These are phyloP conservation scores for Idaea straminata DNA, from an alignment of 2,888 invertebrate species.

Conservation along the genomic window DNA sequence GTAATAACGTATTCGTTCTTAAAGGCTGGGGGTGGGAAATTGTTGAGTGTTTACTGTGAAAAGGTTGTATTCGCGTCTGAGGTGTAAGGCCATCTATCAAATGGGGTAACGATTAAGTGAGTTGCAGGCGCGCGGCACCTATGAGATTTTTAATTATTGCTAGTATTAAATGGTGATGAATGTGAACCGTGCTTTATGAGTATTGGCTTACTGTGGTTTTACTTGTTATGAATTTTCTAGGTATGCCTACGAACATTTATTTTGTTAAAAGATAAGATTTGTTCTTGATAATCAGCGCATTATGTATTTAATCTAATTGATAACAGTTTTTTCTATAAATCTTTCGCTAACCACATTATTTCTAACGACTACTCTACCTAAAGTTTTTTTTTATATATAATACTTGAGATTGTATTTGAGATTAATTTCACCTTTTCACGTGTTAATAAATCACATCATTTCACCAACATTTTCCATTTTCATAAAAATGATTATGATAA, in stretches of 20 bases:
- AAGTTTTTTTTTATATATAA: neutral
- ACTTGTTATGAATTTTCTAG: neutral
- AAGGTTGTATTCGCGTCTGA: slow-evolving; percentile 50
- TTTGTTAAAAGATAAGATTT: too few relatives aligned
- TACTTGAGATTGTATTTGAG: neutral
- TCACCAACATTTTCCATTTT: slow-evolving; percentile 9
- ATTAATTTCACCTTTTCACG: neutral
- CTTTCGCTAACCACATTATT: too few relatives aligned
- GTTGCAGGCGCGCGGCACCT: slow-evolving; percentile 59
- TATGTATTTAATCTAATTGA: neutral
- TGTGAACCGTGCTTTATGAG: slow-evolving; percentile 50
- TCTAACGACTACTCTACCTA: too few relatives aligned
- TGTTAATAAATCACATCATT: neutral
- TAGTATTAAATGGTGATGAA: slow-evolving; percentile 63
- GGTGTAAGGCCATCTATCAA: slow-evolving; percentile 65
- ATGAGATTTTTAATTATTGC: slow-evolving; percentile 74
- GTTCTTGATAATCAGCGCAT: too few relatives aligned
- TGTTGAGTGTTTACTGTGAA: slow-evolving; percentile 30
- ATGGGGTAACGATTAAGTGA: slow-evolving; percentile 70
- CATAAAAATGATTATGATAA: slow-evolving; percentile 51
- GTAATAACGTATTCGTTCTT: slow-evolving; percentile 19
- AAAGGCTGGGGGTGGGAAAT: slow-evolving; percentile 9
- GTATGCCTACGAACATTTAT: neutral
- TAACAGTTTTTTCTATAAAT: too few relatives aligned
- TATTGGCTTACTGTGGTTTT: slow-evolving; percentile 34